A percentile compares a stretch with the other conserved stretches of the same genome.
These are phyloP conservation scores for Clepsis dumicolana DNA, from an alignment of 2,888 invertebrate genomes.

Conservation along the genomic window DNA sequence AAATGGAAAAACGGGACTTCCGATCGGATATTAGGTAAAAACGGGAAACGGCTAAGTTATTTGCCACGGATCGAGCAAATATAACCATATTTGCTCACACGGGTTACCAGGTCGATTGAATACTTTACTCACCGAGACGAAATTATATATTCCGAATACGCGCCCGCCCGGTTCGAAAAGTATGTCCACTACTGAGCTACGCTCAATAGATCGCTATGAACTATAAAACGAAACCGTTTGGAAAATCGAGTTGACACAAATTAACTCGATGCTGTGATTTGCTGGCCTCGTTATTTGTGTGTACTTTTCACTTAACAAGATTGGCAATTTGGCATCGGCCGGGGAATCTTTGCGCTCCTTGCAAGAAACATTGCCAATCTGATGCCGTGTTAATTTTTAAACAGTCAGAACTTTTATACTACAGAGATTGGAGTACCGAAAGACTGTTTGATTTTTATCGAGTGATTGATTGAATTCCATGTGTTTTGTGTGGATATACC, in stretches of 20 bases:
- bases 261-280: constrained; percentile 52
- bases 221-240: constrained; percentile 29
- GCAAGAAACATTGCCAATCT: constrained; percentile 40
- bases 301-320: constrained; percentile 69
- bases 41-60: neutral
- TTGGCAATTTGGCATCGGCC: constrained; percentile 76
- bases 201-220: constrained; percentile 24
- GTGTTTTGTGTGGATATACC: neutral
- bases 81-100: constrained; percentile 3
- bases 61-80: neutral
- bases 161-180: neutral
- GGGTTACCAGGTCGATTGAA: constrained; percentile 8
- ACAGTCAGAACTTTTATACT: neutral
- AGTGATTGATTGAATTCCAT: constrained; percentile 11
- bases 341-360: constrained; percentile 34
- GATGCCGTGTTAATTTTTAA: constrained; percentile 17
- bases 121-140: constrained; percentile 3
- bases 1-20: constrained; percentile 3
- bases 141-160: constrained; percentile 10
- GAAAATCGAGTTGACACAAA: constrained; percentile 52
- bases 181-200: neutral
- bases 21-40: neutral
- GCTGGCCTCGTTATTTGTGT: constrained; percentile 59
- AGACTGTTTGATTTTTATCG: neutral
- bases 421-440: neutral